A percentile compares a stretch with the other conserved stretches of the same genome.
Conservation (phyloP, 2,888 invertebrate species). For the Fabriciana adippe region DNA sequence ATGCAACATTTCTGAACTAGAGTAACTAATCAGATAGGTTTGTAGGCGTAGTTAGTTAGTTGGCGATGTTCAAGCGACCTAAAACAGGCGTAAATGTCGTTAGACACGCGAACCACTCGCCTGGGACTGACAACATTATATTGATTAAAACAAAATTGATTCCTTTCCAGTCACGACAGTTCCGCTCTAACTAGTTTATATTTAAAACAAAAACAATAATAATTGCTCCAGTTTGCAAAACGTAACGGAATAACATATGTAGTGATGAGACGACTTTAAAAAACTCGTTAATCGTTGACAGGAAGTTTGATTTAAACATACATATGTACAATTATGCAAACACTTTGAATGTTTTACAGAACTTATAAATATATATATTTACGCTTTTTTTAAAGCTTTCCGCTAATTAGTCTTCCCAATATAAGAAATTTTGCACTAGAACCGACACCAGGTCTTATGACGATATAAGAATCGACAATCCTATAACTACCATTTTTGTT, state of each 20-base stretch:
- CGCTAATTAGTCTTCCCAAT: too few relatives aligned
- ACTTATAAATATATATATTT: too few relatives aligned
- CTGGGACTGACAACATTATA: slow-evolving; percentile 48
- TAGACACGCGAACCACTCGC: slow-evolving; percentile 60
- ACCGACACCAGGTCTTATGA: too few relatives aligned
- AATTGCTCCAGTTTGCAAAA: slow-evolving; percentile 7
- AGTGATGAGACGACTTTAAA: neutral
- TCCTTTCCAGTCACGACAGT: slow-evolving; percentile 29
- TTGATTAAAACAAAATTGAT: slow-evolving; percentile 53
- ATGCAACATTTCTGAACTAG: slow-evolving; percentile 17
- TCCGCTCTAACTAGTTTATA: slow-evolving; percentile 21
- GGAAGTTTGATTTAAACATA: too few relatives aligned
- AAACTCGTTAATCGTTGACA: neutral
- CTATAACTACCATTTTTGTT: too few relatives aligned
- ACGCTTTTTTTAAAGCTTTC: too few relatives aligned
- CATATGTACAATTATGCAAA: too few relatives aligned
- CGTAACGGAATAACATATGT: slow-evolving; percentile 1
- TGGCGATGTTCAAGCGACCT: slow-evolving; percentile 33
- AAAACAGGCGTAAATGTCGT: slow-evolving; percentile 49
- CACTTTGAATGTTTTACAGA: too few relatives aligned
- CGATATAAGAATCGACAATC: too few relatives aligned
- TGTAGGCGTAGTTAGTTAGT: slow-evolving; percentile 30
- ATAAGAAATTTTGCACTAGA: too few relatives aligned
- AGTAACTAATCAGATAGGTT: slow-evolving; percentile 33
- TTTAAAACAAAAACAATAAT: slow-evolving; percentile 16